Evolutionary conservation across 1,140 invertebrate genomes (phyloP).

Genomic region (Phortica variegata): DNA sequence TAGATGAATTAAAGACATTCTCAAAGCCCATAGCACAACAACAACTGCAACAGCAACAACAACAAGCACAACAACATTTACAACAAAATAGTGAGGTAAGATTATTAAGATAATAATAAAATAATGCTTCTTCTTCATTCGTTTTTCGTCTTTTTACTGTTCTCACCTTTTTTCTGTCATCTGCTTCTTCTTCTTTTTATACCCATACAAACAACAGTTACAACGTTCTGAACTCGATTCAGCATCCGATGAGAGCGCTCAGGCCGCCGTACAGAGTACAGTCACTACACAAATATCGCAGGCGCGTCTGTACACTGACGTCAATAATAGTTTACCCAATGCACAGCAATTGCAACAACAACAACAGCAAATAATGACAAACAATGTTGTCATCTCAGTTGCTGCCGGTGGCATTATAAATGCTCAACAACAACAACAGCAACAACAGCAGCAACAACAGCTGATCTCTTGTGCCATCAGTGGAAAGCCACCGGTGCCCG

Average conservation of each 20-base stretch:
- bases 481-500: conserved; percentile 74
- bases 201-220: conserved; percentile 15
- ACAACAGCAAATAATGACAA: conserved; percentile 27
- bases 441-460: conserved; percentile 30
- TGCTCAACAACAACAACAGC: conserved; percentile 4
- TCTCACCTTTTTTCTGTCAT: no score
- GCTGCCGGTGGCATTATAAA: conserved; percentile 18
- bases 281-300: conserved; percentile 57
- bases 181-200: neutral
- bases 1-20: conserved; percentile 89
- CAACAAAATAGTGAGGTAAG: conserved; percentile 48
- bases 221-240: conserved; percentile 57
- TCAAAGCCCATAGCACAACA: conserved; percentile 63
- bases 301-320: conserved; percentile 48
- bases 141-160: no score
- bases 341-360: neutral
- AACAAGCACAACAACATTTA: conserved; percentile 29
- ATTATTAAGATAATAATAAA: no score
- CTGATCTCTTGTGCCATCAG: conserved; percentile 37
- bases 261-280: conserved; percentile 52
- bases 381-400: conserved; percentile 38
- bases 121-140: no score
- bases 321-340: conserved; percentile 28
- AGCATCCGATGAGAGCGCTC: conserved; percentile 56
- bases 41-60: conserved; percentile 35